Evolutionary conservation across 2,888 invertebrate genomes (phyloP).

Genomic region (Nematopogon swammerdamellus): DNA sequence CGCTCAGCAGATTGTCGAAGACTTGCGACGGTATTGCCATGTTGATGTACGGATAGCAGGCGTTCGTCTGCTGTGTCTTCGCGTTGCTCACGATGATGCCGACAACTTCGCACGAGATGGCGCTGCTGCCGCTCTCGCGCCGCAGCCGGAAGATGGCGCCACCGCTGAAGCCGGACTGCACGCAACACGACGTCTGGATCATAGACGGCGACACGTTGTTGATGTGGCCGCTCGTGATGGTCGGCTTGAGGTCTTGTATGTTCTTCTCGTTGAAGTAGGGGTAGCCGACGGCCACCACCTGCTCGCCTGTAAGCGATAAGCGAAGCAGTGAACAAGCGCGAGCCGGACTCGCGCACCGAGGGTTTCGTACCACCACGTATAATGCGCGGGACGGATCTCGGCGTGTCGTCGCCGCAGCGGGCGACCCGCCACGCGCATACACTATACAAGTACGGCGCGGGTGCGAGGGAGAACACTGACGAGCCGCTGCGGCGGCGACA

Average conservation of each 20-base stretch:
- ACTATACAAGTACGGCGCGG: no score
- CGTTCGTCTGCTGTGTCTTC: slow-evolving; percentile 36
- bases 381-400: no score
- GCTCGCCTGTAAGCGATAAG: slow-evolving; percentile 43
- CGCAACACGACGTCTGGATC: slow-evolving; percentile 62
- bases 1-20: slow-evolving; percentile 29
- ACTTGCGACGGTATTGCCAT: slow-evolving; percentile 57
- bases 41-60: slow-evolving; percentile 57
- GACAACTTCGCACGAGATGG: slow-evolving; percentile 20
- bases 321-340: no score
- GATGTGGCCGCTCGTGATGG: slow-evolving; percentile 54
- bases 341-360: no score
- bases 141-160: slow-evolving; percentile 53
- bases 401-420: no score
- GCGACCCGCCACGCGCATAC: no score
- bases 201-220: slow-evolving; percentile 51
- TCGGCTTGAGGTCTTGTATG: slow-evolving; percentile 36
- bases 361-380: no score
- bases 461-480: no score
- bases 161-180: slow-evolving; percentile 62
- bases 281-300: slow-evolving; percentile 56
- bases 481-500: no score
- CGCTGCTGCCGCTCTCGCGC: not conserved
- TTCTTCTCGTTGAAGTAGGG: slow-evolving; percentile 54
- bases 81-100: slow-evolving; percentile 60